Evolutionary conservation across 2,113 vertebrate species (phyloP).

Genomic region (Muntiacus muntjak): DNA sequence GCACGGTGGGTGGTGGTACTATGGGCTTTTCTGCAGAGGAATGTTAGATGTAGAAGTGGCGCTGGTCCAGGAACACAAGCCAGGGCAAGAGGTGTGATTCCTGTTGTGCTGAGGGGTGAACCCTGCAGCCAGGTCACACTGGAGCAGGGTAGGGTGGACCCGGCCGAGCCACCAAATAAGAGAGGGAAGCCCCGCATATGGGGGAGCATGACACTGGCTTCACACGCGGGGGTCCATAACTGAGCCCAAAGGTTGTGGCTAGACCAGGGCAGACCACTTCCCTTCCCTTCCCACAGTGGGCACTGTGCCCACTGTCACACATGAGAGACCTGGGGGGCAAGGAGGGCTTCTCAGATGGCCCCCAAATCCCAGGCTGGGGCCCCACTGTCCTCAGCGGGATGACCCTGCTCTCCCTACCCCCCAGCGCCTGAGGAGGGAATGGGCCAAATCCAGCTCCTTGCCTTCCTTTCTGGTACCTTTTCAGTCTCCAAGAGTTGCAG

Average conservation of each 20-base stretch:
- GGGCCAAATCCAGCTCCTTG: background rate
- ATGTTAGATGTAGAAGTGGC: background rate
- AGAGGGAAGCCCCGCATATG: accelerated
- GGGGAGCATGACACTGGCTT: background rate
- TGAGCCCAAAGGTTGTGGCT: background rate
- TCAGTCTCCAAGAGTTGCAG: background rate
- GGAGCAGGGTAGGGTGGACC: no score
- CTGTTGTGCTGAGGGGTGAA: background rate
- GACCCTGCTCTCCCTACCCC: background rate
- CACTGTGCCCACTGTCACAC: background rate
- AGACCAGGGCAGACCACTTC: no score
- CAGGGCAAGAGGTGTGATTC: background rate
- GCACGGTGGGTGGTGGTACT: background rate
- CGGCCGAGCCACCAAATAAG: no score
- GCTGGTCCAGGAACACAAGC: background rate
- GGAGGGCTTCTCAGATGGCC: background rate
- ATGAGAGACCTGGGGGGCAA: background rate
- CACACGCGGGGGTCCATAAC: background rate
- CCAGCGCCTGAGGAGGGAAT: background rate
- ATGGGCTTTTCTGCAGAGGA: background rate
- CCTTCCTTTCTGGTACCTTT: no score
- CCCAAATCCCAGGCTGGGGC: background rate
- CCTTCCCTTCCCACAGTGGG: background rate
- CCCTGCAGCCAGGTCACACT: background rate
- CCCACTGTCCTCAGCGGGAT: background rate